These are phyloP conservation scores for Nephrotoma guestfalica DNA, from an alignment of 2,888 invertebrate species.

Conservation along the genomic window DNA sequence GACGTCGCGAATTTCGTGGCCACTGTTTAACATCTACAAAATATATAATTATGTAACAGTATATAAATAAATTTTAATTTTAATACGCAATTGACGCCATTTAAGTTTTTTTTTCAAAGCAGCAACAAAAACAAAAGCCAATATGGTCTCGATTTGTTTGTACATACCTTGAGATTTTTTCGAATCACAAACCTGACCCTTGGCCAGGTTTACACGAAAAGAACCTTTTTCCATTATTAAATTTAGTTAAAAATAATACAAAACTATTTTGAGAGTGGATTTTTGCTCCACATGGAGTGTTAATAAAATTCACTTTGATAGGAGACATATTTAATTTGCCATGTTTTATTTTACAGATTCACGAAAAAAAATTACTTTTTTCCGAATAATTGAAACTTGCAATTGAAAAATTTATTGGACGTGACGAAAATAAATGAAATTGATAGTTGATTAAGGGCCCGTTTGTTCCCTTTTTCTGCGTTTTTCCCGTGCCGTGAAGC, in stretches of 20 bases:
- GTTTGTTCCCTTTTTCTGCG: neutral
- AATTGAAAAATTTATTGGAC: neutral
- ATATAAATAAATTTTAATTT: constrained; percentile 10
- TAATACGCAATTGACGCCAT: neutral
- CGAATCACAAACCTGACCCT: constrained; percentile 55
- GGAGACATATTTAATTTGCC: constrained; percentile 33
- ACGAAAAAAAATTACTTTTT: constrained; percentile 1
- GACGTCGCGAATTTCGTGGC: constrained; percentile 23
- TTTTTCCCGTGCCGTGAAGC: neutral
- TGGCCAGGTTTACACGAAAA: constrained; percentile 51
- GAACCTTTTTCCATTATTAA: constrained; percentile 62
- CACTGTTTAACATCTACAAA: constrained; percentile 19
- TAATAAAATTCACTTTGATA: constrained; percentile 23
- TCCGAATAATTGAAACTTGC: neutral
- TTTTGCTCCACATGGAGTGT: constrained; percentile 32
- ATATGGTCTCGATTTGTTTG: constrained; percentile 9
- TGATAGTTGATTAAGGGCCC: neutral
- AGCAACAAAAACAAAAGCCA: constrained; percentile 2
- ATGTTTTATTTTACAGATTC: constrained; percentile 22
- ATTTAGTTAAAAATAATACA: neutral
- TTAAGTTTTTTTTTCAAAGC: neutral
- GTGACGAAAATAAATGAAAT: neutral
- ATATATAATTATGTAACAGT: neutral
- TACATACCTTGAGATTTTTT: constrained; percentile 56
- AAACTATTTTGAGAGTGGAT: constrained; percentile 16